Evolutionary conservation across 2,888 invertebrate genomes (phyloP).

Genomic region (Drosophila tripunctata): DNA sequence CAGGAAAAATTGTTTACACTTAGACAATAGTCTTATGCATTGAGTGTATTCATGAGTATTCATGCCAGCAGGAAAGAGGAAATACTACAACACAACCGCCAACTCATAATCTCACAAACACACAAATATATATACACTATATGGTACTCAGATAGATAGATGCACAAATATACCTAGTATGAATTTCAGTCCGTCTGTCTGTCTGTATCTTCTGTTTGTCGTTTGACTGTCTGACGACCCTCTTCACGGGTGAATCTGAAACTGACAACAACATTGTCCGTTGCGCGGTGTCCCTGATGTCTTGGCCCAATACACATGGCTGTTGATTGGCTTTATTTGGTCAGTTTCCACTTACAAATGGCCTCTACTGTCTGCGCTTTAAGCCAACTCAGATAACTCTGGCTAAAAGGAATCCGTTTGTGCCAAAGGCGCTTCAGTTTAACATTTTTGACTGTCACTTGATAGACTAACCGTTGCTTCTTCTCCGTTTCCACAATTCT

Average conservation of each 20-base stretch:
- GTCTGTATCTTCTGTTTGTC: no score
- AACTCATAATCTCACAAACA: slow-evolving; percentile 10
- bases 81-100: slow-evolving; percentile 16
- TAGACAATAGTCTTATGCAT: slow-evolving; percentile 6
- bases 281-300: slow-evolving; percentile 19
- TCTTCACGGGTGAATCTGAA: slow-evolving; percentile 27
- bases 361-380: slow-evolving; percentile 10
- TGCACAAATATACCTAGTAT: not conserved
- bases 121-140: not conserved
- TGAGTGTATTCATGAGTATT: slow-evolving; percentile 24
- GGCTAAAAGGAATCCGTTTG: slow-evolving; percentile 30
- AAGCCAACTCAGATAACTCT: slow-evolving; percentile 12
- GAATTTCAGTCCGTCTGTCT: not conserved
- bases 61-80: slow-evolving; percentile 31
- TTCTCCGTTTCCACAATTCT: not conserved
- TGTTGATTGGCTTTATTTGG: slow-evolving; percentile 44
- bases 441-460: slow-evolving; percentile 42
- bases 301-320: slow-evolving; percentile 17
- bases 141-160: not conserved
- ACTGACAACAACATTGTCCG: slow-evolving; percentile 20
- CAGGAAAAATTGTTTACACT: slow-evolving; percentile 24
- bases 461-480: slow-evolving; percentile 8
- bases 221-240: slow-evolving; percentile 19
- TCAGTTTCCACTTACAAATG: slow-evolving; percentile 25
- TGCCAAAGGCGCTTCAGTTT: slow-evolving; percentile 37